A percentile compares a stretch with the other conserved stretches of the same genome.
phyloP scores from a whole-genome alignment of 2,888 invertebrate genomes.

The Lucinisca nassula region DNA sequence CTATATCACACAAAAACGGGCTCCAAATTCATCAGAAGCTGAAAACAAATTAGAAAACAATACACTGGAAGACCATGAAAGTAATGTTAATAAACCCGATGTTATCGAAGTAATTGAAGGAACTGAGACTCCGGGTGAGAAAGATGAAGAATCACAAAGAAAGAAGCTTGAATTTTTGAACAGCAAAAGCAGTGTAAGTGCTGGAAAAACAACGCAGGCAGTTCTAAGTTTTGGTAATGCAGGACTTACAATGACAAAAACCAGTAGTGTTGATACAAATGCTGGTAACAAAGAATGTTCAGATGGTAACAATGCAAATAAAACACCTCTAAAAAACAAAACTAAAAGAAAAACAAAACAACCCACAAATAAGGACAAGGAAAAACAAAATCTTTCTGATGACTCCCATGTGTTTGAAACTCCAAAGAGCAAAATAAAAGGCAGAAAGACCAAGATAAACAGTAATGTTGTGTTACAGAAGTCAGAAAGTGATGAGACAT shows the following conservation, averaged over 20 bases:
- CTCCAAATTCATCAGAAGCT: too few relatives aligned
- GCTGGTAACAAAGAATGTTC: background rate
- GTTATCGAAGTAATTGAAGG: background rate
- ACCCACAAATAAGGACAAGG: background rate
- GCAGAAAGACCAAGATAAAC: constrained; percentile 28
- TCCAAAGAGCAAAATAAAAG: constrained; percentile 20
- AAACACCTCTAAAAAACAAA: background rate
- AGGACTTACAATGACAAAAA: constrained; percentile 63
- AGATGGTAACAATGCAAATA: background rate
- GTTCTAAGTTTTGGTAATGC: constrained; percentile 71
- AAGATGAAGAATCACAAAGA: background rate
- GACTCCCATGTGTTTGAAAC: constrained; percentile 4
- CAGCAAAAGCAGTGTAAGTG: constrained; percentile 9
- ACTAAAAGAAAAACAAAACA: background rate
- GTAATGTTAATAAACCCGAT: background rate
- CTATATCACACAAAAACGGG: too few relatives aligned
- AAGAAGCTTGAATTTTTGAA: constrained; percentile 9
- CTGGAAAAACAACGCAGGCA: constrained; percentile 66
- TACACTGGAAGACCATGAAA: background rate
- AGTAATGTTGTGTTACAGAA: background rate
- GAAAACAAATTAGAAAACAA: too few relatives aligned
- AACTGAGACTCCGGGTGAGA: background rate
- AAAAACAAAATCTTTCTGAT: background rate
- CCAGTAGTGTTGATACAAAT: background rate
- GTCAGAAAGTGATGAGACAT: background rate